A percentile compares a stretch with the other conserved stretches of the same genome.
Conservation (phyloP, 2,113 vertebrate species). For the Pogona vitticeps region DNA sequence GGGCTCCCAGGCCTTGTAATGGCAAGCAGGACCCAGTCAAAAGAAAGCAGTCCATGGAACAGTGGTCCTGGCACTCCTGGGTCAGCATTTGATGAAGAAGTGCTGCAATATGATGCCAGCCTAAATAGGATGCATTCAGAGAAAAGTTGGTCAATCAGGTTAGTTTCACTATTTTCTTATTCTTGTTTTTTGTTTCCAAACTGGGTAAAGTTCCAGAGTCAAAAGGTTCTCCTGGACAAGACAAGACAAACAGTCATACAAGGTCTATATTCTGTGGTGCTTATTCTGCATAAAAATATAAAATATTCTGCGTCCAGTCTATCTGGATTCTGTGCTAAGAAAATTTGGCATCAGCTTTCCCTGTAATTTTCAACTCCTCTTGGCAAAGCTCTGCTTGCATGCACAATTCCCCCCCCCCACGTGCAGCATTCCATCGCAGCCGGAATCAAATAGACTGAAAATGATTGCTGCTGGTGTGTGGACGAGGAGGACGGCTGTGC, state of each 20-base stretch:
- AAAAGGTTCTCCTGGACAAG: neutral
- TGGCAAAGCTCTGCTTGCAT: no score
- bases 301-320: neutral
- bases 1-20: conserved; percentile 34
- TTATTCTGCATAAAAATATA: neutral
- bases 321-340: neutral
- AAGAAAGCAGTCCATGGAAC: conserved; percentile 44
- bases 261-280: neutral
- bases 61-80: conserved; percentile 27
- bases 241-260: no score
- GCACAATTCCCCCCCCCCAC: no score
- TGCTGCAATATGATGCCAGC: conserved; percentile 26
- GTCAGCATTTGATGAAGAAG: conserved; percentile 52
- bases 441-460: no score
- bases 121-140: neutral
- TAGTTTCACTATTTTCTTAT: conserved; percentile 43
- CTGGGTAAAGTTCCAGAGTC: neutral
- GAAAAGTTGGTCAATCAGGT: conserved; percentile 89
- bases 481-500: no score
- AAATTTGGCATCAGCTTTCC: no score
- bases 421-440: no score
- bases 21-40: conserved; percentile 40
- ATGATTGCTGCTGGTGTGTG: no score
- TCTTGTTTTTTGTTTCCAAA: accelerated
- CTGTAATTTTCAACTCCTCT: no score